A percentile compares a stretch with the other conserved stretches of the same genome.
Evolutionary conservation across 2,797 vertebrate species (phyloP).

Genomic region (Leptodactylus fallax): DNA sequence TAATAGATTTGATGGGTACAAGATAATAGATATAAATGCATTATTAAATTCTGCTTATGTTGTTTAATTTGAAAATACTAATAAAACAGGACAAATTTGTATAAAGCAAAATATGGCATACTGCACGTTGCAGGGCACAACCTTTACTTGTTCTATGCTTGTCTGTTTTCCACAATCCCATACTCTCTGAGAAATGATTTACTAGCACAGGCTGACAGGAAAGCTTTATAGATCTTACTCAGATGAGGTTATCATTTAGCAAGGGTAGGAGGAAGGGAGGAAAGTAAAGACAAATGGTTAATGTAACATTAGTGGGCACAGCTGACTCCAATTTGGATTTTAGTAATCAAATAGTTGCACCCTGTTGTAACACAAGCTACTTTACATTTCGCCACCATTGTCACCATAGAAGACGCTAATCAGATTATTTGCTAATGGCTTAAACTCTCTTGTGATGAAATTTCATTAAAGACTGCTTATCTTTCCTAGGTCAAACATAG

Average conservation of each 20-base stretch:
- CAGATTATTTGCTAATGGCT: conserved; percentile 42
- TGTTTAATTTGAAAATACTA: neutral
- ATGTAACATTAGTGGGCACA: conserved; percentile 32
- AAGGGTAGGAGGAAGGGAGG: neutral
- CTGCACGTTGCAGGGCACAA: neutral
- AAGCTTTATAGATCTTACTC: conserved; percentile 24
- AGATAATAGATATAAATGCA: too few species aligned
- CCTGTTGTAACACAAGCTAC: conserved; percentile 28
- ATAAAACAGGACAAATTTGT: neutral
- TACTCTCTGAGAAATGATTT: neutral
- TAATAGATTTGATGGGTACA: too few species aligned
- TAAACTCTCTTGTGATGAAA: conserved; percentile 24
- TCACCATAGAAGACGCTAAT: conserved; percentile 36
- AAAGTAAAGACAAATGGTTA: conserved; percentile 29
- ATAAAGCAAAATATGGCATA: neutral
- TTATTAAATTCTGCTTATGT: neutral
- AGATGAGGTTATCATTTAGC: conserved; percentile 43
- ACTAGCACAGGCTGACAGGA: conserved; percentile 18
- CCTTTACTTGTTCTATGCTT: neutral
- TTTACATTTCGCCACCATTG: conserved; percentile 37
- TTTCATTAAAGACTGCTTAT: conserved; percentile 34
- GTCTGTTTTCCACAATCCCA: neutral
- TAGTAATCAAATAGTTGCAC: conserved; percentile 51
- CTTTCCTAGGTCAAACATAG: conserved; percentile 26
- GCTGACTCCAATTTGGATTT: conserved; percentile 56